A percentile compares a stretch with the other conserved stretches of the same genome.
phyloP scores from a whole-genome alignment of 2,113 vertebrate species.

The Poeciliopsis prolifica region DNA sequence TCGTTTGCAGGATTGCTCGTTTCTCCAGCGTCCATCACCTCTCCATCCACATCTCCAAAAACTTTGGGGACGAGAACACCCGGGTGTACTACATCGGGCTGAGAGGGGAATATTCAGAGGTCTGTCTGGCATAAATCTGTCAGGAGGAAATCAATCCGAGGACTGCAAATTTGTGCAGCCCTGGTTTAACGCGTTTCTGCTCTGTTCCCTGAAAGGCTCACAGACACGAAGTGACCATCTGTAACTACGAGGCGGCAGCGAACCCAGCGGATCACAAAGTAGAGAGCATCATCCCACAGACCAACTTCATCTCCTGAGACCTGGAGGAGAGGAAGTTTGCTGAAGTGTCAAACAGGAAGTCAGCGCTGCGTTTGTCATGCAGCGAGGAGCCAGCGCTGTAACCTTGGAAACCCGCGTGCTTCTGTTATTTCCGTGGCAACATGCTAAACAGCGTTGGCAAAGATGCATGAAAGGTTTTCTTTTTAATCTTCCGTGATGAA shows the following conservation, averaged over 20 bases:
- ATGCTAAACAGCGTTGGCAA: slow-evolving; percentile 36
- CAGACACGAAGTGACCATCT: slow-evolving; percentile 95
- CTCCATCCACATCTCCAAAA: slow-evolving; percentile 94
- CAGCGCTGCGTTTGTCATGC: slow-evolving; percentile 9
- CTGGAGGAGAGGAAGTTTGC: slow-evolving; percentile 20
- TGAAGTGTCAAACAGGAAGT: slow-evolving; percentile 25
- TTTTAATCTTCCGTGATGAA: neutral
- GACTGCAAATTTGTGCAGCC: too few relatives aligned
- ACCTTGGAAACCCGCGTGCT: slow-evolving; percentile 26
- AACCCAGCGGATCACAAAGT: slow-evolving; percentile 94
- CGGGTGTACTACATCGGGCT: slow-evolving; percentile 94
- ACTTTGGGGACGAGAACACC: slow-evolving; percentile 91
- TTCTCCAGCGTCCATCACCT: slow-evolving; percentile 93
- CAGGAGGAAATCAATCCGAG: too few relatives aligned
- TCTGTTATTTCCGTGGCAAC: slow-evolving; percentile 49
- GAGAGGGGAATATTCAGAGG: slow-evolving; percentile 93
- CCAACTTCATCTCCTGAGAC: slow-evolving; percentile 91
- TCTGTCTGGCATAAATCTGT: slow-evolving; percentile 58
- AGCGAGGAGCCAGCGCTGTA: slow-evolving; percentile 17
- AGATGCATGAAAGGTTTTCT: slow-evolving; percentile 50
- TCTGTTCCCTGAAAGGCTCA: slow-evolving; percentile 78
- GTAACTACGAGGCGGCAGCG: slow-evolving; percentile 93
- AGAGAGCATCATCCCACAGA: slow-evolving; percentile 88
- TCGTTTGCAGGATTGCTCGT: slow-evolving; percentile 86
- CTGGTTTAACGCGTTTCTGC: neutral